Conservation (phyloP, 2,113 vertebrate genomes). For the Geothlypis trichas region DNA sequence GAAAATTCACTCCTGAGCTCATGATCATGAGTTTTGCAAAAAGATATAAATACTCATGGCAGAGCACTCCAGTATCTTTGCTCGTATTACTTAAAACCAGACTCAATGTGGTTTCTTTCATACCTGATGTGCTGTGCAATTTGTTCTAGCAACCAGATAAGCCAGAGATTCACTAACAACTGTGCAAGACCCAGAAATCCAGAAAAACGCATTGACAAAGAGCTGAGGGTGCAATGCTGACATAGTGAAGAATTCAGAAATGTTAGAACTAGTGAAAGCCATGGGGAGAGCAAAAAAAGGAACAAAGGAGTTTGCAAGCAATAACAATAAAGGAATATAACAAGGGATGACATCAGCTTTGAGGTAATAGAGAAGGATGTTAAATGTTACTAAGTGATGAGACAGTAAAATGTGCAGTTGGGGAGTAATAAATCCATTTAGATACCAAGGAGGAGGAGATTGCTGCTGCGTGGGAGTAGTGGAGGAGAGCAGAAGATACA, state of each 20-base stretch:
- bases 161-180: neutral
- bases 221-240: neutral
- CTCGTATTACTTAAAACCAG: neutral
- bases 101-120: neutral
- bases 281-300: neutral
- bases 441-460: neutral
- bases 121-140: rapidly evolving
- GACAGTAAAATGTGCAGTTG: neutral
- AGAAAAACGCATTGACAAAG: neutral
- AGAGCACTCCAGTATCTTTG: neutral
- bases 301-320: neutral
- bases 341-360: neutral
- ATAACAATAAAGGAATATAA: neutral
- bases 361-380: neutral
- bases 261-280: neutral
- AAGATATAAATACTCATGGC: neutral
- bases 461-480: neutral
- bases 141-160: neutral
- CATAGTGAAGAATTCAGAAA: neutral
- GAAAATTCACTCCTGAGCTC: neutral
- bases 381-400: neutral
- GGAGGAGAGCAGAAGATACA: neutral
- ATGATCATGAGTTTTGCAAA: neutral
- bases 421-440: neutral
- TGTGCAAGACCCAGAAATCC: neutral